phyloP scores from a whole-genome alignment of 2,113 vertebrate genomes.

The Elephantulus edwardii region DNA sequence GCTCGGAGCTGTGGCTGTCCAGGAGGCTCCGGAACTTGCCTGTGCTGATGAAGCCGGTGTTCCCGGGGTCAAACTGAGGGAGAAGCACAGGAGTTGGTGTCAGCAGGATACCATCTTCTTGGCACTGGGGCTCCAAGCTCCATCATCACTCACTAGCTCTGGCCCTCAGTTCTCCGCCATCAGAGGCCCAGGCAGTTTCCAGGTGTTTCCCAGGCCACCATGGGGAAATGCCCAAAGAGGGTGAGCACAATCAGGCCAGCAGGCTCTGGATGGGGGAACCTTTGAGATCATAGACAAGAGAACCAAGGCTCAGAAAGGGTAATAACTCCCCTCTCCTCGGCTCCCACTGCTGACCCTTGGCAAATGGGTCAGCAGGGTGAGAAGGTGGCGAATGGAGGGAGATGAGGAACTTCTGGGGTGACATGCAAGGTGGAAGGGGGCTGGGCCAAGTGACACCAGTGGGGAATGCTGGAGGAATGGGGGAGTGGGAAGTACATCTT shows the following conservation, averaged over 20 bases:
- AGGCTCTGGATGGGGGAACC: background rate
- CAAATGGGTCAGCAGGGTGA: background rate
- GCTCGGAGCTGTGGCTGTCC: slow-evolving; percentile 91
- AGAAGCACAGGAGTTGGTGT: slow-evolving; percentile 64
- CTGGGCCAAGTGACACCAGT: too few relatives aligned
- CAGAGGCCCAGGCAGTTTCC: background rate
- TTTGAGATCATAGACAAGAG: background rate
- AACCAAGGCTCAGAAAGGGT: background rate
- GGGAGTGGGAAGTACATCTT: background rate
- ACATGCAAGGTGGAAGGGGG: background rate
- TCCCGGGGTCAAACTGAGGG: slow-evolving; percentile 93
- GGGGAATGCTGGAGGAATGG: too few relatives aligned
- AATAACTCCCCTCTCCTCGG: background rate
- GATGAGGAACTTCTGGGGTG: background rate
- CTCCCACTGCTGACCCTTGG: background rate
- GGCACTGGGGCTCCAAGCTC: background rate
- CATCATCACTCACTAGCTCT: background rate
- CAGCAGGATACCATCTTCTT: background rate
- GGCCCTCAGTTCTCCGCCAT: background rate
- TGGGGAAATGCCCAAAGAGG: background rate
- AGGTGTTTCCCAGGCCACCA: background rate
- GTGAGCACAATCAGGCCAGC: background rate
- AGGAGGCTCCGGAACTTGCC: slow-evolving; percentile 94
- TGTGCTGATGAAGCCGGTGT: slow-evolving; percentile 95
- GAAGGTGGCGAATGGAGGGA: background rate